Evolutionary conservation across 2,113 vertebrate species (phyloP), one percentile per base, ranked within the genome.

Genomic region (Vulpes lagopus): DNA sequence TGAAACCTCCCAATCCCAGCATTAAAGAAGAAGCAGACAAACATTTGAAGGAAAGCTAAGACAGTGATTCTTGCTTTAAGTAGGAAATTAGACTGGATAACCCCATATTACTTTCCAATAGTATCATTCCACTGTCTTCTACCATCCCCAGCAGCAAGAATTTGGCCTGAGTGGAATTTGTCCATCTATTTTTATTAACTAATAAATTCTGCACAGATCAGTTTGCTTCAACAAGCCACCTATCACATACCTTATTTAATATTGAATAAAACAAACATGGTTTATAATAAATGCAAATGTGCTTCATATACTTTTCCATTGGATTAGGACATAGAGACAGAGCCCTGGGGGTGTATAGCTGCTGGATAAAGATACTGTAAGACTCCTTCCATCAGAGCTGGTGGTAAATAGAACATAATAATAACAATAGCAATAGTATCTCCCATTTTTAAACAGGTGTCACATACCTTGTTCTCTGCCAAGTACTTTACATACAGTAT

Each of bases 171-270:
- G 5, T 78, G 14, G 9, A 60, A 79, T 51, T 81, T 67, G 22
- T 74, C 51, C 60, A 82, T 79, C 49, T 51, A 65, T 79, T 88
- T 89, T 95, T 32, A 74, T 73, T 95, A n/a, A 55, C 14, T 62
- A 27, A 0, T 49, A 49, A 88, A 43, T 81, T 95, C 62, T 89
- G 7, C 3, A 69, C 2, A 65, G 15, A 11, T 78, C 83, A 53
- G 51, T 60, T 35, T 85, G 25, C 67, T 88, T 80, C 35, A 89
- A 38, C 38, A 78, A n/a, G 9, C 51, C 35, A 23, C 30, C 65
- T 59, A n/a, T 65, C 38, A 38, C 4, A 27, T 23, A 38, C 60
- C 38, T 93, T 30, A 78, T 83, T 60, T 27, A 62, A 51, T 1
- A 93, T 43, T 93, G 64, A 89, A 43, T 15, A 59, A 79, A 67